Conservation (phyloP, 2,888 invertebrate genomes). For the Scelioninae gen. 1 region DNA sequence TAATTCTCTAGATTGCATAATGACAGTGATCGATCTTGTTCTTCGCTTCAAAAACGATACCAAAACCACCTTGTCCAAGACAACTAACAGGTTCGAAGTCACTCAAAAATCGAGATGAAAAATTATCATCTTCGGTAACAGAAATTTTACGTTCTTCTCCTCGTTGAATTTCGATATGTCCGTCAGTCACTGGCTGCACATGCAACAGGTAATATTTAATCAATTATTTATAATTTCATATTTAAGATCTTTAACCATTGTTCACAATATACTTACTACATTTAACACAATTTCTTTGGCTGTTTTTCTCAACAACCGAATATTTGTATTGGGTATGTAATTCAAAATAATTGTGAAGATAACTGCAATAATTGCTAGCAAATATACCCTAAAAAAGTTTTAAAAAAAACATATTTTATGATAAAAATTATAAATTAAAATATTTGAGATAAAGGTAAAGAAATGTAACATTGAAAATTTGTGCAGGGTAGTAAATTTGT, state of each 20-base stretch:
- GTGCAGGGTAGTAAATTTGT: neutral
- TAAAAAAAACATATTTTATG: too few species aligned
- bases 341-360: too few species aligned
- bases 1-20: constrained; percentile 98
- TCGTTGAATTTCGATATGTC: constrained; percentile 76
- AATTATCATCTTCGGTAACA: constrained; percentile 77
- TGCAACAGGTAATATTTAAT: too few species aligned
- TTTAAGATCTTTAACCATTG: too few species aligned
- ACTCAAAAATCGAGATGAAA: constrained; percentile 88
- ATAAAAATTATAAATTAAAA: too few species aligned
- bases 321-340: too few species aligned
- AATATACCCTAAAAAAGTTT: too few species aligned
- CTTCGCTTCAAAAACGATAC: constrained; percentile 96
- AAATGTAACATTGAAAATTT: neutral
- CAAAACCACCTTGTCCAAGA: constrained; percentile 96
- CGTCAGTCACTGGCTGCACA: constrained; percentile 80
- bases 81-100: constrained; percentile 94
- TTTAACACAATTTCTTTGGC: too few species aligned
- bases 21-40: constrained; percentile 97
- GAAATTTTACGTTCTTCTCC: constrained; percentile 77
- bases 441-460: neutral
- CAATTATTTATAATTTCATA: too few species aligned
- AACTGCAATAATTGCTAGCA: too few species aligned
- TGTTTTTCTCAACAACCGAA: too few species aligned
- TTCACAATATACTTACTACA: too few species aligned